Base-by-base conservation (phyloP, 2,113 vertebrate species). In the Oncorhynchus masou region DNA sequence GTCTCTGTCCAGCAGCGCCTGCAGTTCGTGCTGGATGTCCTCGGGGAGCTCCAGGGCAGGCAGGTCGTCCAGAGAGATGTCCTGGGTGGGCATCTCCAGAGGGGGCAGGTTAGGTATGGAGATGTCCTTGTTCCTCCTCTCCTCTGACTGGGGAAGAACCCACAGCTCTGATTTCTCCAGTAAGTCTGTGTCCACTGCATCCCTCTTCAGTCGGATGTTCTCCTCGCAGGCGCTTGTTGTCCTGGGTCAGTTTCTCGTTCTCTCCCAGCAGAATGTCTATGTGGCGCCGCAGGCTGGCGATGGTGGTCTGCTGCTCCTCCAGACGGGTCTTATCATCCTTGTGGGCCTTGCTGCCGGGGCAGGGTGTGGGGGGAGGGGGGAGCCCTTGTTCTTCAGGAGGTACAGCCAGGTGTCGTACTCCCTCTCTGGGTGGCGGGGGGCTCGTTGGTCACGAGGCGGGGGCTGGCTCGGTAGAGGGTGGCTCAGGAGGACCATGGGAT, bases 261-360 rank as follows among this genome's bases (percentile, higher is more conserved):
- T 96, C 95, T 12, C 94, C 93, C 81, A 96, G 86, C 22, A 99
- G 94, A 12, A 95, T 88, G 77, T 97, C 94, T 62, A 99, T 92
- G 3, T 96, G 94, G 70, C 88, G 91, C 75, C 96, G 94, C 83
- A 99, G 91, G 82, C 96, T 94, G 16, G 94, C 90, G 2, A 98
- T 98, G 92, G 95, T 96, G 77, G 96, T 98, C 82, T 96, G 96
- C 87, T 99, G 98, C 87, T 99, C 98, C 80, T 99, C 98, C 90
- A 98, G 94, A 31, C 95, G 94, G 0, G 95, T 98, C 87, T 97
- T 98, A 89, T 98, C 97, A 1, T 98, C 96, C 91, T 98, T 98
- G 20, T 92, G 95, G 78, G 95, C 93, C 91, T 96, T 96, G 66
- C 94, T 96, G 74, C 95, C 95, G 2, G 94, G 69, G 78, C 91